These are phyloP conservation scores for Phrynosoma blainvillii DNA, from an alignment of 2,113 vertebrate species.

Conservation along the genomic window DNA sequence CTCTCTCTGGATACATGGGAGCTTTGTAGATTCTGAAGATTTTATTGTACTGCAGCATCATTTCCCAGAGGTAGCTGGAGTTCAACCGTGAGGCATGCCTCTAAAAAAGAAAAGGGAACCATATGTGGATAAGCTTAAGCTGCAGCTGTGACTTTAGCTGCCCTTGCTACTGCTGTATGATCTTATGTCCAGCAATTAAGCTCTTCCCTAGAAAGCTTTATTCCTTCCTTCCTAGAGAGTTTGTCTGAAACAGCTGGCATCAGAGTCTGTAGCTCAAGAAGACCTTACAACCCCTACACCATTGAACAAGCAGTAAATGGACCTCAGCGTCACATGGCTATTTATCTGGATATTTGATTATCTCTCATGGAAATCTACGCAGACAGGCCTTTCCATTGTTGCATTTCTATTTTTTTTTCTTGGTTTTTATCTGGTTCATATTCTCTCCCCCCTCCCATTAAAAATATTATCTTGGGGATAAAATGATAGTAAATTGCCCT, in stretches of 20 bases:
- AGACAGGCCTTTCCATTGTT: too few species aligned
- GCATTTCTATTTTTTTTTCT: too few species aligned
- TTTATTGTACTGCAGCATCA: background rate
- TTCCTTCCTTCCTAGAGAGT: background rate
- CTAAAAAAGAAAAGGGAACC: background rate
- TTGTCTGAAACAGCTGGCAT: background rate
- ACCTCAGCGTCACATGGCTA: too few species aligned
- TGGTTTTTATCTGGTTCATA: too few species aligned
- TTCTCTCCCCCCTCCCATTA: too few species aligned
- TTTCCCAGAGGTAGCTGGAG: background rate
- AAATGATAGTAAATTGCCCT: too few species aligned
- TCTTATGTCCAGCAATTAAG: background rate
- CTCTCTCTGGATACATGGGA: background rate
- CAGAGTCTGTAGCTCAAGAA: background rate
- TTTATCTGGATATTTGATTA: too few species aligned
- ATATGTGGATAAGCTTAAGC: background rate
- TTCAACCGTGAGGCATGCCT: background rate
- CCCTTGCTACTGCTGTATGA: background rate
- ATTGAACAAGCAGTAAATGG: too few species aligned
- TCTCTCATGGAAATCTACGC: too few species aligned
- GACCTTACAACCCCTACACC: too few species aligned
- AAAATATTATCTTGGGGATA: too few species aligned
- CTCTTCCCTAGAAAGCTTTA: background rate
- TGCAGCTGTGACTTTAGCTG: background rate
- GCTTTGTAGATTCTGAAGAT: background rate